Conservation (phyloP, 2,888 invertebrate genomes). For the Athripsodes cinereus region DNA sequence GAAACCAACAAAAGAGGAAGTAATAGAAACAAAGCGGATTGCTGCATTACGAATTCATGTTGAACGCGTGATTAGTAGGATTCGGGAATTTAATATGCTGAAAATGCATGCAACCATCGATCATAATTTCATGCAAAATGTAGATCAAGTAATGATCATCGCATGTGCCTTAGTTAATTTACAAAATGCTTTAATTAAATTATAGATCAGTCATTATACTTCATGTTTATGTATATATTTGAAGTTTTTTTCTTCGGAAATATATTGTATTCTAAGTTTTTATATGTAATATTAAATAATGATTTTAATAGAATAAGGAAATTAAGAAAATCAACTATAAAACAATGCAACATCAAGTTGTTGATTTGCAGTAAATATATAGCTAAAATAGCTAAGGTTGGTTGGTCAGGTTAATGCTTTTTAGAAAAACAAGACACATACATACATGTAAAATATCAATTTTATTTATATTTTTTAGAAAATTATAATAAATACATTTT, state of each 20-base stretch:
- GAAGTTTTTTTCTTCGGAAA: too few relatives aligned
- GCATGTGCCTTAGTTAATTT: not conserved
- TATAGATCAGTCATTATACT: not conserved
- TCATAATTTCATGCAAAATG: not conserved
- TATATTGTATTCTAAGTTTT: too few relatives aligned
- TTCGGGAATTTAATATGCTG: slow-evolving; percentile 6
- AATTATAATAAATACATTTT: not conserved
- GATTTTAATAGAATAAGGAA: too few relatives aligned
- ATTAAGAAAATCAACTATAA: too few relatives aligned
- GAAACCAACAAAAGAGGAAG: not conserved
- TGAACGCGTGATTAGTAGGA: slow-evolving; percentile 4
- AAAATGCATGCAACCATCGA: slow-evolving; percentile 1
- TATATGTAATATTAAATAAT: too few relatives aligned
- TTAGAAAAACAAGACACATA: not conserved
- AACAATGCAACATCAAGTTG: too few relatives aligned
- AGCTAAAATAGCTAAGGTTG: not conserved
- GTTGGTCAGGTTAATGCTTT: not conserved
- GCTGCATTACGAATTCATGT: slow-evolving; percentile 8
- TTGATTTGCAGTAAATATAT: too few relatives aligned
- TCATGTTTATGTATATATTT: not conserved
- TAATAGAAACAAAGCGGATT: not conserved
- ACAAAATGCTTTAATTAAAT: not conserved
- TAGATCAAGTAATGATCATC: not conserved
- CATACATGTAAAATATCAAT: not conserved
- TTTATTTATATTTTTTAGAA: not conserved